Conservation (phyloP, 1,140 invertebrate genomes). For the Tyrophagus putrescentiae region DNA sequence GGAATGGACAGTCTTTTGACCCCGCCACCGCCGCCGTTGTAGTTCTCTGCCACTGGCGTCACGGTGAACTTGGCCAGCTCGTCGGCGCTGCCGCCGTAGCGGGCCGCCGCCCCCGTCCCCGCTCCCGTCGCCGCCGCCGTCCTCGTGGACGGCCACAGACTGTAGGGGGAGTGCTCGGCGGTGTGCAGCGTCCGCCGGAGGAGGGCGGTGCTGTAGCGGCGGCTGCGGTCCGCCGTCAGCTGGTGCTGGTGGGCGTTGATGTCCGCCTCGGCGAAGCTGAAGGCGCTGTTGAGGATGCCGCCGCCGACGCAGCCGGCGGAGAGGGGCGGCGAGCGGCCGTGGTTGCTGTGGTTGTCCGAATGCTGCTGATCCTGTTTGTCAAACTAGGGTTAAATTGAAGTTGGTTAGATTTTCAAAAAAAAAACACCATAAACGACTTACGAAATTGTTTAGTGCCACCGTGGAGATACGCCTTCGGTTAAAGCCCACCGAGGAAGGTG, state of each 20-base stretch:
- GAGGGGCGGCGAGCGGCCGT: no score
- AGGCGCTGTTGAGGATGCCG: slow-evolving; percentile 2
- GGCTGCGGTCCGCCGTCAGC: not conserved
- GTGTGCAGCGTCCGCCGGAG: slow-evolving; percentile 1
- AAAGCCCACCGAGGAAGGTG: not conserved
- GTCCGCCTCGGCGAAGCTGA: not conserved
- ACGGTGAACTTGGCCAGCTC: slow-evolving; percentile 47
- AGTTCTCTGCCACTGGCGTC: slow-evolving; percentile 42
- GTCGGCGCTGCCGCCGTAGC: not conserved
- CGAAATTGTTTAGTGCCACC: slow-evolving; percentile 7
- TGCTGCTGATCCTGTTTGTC: not conserved
- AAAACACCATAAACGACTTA: not conserved
- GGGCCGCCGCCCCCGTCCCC: slow-evolving; percentile 29
- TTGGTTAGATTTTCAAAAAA: not conserved
- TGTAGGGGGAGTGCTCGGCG: slow-evolving; percentile 15
- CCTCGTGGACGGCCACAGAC: slow-evolving; percentile 16
- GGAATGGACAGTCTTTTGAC: not conserved
- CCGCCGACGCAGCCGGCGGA: no score
- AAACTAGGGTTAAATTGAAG: not conserved
- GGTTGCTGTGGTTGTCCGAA: not conserved
- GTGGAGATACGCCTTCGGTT: not conserved
- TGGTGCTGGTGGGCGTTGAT: not conserved
- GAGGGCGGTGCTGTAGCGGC: slow-evolving; percentile 1
- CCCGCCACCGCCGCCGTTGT: not conserved
- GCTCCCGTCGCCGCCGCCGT: not conserved